phyloP scores from a whole-genome alignment of 1,140 invertebrate genomes.

The Drosophila tristis region DNA sequence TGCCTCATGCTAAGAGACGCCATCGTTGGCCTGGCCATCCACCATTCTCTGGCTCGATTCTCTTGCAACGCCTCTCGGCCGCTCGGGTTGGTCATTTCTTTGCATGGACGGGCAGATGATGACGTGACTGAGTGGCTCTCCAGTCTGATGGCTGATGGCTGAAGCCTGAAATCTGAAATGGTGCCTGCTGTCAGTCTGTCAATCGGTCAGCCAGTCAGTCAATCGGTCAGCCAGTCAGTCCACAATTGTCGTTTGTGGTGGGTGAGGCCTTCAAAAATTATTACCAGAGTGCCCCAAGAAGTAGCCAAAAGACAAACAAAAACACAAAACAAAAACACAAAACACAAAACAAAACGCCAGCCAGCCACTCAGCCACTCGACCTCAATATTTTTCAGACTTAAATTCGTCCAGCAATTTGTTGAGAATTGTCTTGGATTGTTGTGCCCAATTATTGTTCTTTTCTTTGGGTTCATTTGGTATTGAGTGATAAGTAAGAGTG shows the following conservation, averaged over 20 bases:
- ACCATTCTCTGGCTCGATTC: neutral
- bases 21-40: slow-evolving; percentile 40
- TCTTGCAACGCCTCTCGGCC: slow-evolving; percentile 47
- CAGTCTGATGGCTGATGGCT: neutral
- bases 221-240: neutral
- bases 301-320: slow-evolving; percentile 34
- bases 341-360: slow-evolving; percentile 27
- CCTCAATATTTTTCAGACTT: neutral
- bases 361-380: slow-evolving; percentile 32
- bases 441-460: slow-evolving; percentile 4
- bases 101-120: slow-evolving; percentile 33
- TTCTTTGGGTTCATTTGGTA: neutral
- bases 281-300: slow-evolving; percentile 9
- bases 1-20: slow-evolving; percentile 46
- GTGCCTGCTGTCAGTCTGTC: slow-evolving; percentile 51
- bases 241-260: slow-evolving; percentile 10
- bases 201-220: slow-evolving; percentile 5
- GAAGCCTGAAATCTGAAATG: slow-evolving; percentile 46
- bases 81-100: slow-evolving; percentile 36
- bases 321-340: neutral
- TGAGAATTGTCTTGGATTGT: too few relatives aligned
- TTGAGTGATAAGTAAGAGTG: too few relatives aligned
- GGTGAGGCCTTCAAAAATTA: slow-evolving; percentile 27
- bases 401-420: too few relatives aligned
- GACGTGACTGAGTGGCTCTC: slow-evolving; percentile 67